Evolutionary conservation across 2,113 vertebrate genomes (phyloP).

Genomic region (Lanius collurio): DNA sequence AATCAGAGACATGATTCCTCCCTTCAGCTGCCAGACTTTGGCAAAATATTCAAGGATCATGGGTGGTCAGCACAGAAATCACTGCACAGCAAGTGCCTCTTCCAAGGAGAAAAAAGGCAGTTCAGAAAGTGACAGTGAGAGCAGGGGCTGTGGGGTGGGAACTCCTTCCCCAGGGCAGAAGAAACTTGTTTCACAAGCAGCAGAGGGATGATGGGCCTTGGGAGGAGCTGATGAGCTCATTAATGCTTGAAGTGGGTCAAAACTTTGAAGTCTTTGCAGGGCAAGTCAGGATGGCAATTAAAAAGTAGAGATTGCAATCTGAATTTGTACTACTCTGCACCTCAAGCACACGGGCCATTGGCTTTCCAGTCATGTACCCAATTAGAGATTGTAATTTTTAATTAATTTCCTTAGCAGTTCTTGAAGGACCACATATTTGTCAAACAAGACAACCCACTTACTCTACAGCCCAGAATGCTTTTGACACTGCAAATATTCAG

Average conservation of each 20-base stretch:
- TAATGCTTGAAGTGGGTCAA: neutral
- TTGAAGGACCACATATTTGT: neutral
- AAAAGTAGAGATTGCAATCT: neutral
- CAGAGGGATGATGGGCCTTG: neutral
- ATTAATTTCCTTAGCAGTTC: conserved; percentile 3
- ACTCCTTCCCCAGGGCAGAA: neutral
- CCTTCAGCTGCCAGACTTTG: neutral
- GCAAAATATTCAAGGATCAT: neutral
- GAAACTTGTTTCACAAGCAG: neutral
- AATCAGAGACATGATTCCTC: neutral
- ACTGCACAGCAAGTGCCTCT: neutral
- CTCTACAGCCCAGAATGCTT: neutral
- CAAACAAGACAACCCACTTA: neutral
- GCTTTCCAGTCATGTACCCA: neutral
- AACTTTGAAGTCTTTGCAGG: neutral
- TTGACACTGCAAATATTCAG: neutral
- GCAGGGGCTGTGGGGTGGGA: neutral
- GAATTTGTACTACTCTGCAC: neutral
- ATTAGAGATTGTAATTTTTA: conserved; percentile 7
- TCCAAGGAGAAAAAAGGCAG: neutral
- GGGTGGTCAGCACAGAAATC: neutral
- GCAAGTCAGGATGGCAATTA: neutral
- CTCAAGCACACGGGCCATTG: neutral
- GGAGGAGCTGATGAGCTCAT: neutral
- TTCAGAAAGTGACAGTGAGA: neutral